These are phyloP conservation scores for Cirrhinus mrigala DNA, from an alignment of 2,797 vertebrate genomes.

Conservation along the genomic window DNA sequence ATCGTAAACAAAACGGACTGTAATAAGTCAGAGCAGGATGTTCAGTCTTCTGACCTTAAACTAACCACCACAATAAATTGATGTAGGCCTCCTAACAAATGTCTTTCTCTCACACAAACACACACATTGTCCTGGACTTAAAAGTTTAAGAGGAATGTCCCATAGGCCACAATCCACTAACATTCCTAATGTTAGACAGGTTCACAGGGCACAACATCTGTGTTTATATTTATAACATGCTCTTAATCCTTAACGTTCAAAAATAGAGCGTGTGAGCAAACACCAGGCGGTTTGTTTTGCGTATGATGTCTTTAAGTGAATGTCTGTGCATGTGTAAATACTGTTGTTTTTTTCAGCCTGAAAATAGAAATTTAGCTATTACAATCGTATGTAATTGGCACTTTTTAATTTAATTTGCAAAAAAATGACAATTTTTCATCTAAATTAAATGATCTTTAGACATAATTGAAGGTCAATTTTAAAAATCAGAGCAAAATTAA, in stretches of 20 bases:
- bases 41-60: neutral
- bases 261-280: slow-evolving; percentile 31
- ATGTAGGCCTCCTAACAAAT: neutral
- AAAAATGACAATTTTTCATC: neutral
- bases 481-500: neutral
- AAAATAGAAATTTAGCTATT: neutral
- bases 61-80: slow-evolving; percentile 1
- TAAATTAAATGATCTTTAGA: neutral
- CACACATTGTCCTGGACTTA: neutral
- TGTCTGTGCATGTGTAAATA: slow-evolving; percentile 9
- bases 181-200: slow-evolving; percentile 13
- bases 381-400: neutral
- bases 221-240: slow-evolving; percentile 56
- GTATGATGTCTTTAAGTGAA: neutral
- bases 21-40: slow-evolving; percentile 1
- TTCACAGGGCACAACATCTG: slow-evolving; percentile 34
- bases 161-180: neutral
- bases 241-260: slow-evolving; percentile 41
- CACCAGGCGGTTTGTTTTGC: slow-evolving; percentile 29
- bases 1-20: slow-evolving; percentile 1
- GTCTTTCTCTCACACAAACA: neutral
- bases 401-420: neutral
- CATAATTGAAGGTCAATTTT: neutral
- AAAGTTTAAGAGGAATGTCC: neutral
- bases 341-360: neutral